Evolutionary conservation across 2,888 invertebrate genomes (phyloP).

Genomic region (Brachynemurus nebulosus): DNA sequence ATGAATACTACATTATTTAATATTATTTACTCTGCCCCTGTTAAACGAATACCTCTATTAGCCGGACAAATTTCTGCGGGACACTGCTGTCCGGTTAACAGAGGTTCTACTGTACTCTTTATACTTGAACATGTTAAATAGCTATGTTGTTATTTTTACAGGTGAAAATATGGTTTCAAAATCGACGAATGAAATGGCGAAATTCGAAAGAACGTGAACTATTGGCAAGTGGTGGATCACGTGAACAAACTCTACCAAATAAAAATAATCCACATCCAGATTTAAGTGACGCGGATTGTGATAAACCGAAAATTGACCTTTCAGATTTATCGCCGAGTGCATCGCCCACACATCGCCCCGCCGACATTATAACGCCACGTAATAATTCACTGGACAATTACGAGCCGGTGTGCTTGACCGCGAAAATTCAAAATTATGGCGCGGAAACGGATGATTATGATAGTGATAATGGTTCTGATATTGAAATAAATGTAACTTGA

Average conservation of each 20-base stretch:
- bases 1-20: too few relatives aligned
- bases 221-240: constrained; percentile 80
- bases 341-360: constrained; percentile 34
- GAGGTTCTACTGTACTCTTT: too few relatives aligned
- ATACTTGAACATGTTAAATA: too few relatives aligned
- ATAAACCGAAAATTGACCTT: constrained; percentile 52
- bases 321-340: constrained; percentile 42
- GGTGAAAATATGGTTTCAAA: constrained; percentile 92
- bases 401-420: constrained; percentile 8
- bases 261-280: constrained; percentile 96
- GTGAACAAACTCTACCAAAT: constrained; percentile 90
- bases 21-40: too few relatives aligned
- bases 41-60: too few relatives aligned
- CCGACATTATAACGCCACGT: constrained; percentile 22
- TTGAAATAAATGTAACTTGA: constrained; percentile 11
- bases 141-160: constrained; percentile 28
- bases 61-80: too few relatives aligned
- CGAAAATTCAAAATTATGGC: constrained; percentile 7
- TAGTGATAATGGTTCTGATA: constrained; percentile 30
- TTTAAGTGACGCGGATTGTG: constrained; percentile 76
- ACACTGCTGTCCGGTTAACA: too few relatives aligned
- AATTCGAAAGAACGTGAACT: constrained; percentile 95
- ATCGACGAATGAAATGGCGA: constrained; percentile 97
- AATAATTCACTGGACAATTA: neutral
- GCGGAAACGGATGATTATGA: constrained; percentile 25